These are phyloP conservation scores for Hoplias malabaricus DNA, from an alignment of 2,113 vertebrate species.

Conservation along the genomic window DNA sequence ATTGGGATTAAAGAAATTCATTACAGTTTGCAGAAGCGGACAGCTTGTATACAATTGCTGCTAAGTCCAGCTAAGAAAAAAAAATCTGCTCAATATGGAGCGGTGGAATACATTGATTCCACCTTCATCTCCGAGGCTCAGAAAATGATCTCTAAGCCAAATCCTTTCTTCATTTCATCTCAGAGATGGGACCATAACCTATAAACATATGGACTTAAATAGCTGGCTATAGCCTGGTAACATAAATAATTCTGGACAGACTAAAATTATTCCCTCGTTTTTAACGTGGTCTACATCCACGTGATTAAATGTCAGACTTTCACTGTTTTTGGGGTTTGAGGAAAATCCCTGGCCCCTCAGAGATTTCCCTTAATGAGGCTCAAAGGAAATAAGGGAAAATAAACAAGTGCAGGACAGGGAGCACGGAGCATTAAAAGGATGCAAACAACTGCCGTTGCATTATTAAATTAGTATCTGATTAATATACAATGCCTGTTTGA, in stretches of 20 bases:
- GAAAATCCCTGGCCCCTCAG: constrained; percentile 43
- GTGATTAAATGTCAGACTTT: constrained; percentile 66
- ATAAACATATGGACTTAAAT: constrained; percentile 69
- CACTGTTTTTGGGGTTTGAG: constrained; percentile 48
- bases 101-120: constrained; percentile 52
- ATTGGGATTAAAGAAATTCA: constrained; percentile 79
- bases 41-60: constrained; percentile 76
- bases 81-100: constrained; percentile 74
- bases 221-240: constrained; percentile 47
- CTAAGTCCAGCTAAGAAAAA: constrained; percentile 72
- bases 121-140: constrained; percentile 51
- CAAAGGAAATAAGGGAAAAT: constrained; percentile 46
- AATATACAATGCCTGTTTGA: background rate
- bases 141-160: constrained; percentile 60
- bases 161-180: constrained; percentile 68
- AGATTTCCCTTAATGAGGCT: constrained; percentile 24
- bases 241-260: constrained; percentile 53
- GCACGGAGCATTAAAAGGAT: background rate
- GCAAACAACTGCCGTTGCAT: background rate
- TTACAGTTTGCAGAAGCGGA: constrained; percentile 72
- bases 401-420: background rate
- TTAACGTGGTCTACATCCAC: constrained; percentile 29
- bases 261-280: constrained; percentile 40
- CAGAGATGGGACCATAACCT: constrained; percentile 53
- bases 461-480: background rate